Evolutionary conservation across 1,140 invertebrate genomes (phyloP).

Genomic region (Pseudomyrmex sp.): DNA sequence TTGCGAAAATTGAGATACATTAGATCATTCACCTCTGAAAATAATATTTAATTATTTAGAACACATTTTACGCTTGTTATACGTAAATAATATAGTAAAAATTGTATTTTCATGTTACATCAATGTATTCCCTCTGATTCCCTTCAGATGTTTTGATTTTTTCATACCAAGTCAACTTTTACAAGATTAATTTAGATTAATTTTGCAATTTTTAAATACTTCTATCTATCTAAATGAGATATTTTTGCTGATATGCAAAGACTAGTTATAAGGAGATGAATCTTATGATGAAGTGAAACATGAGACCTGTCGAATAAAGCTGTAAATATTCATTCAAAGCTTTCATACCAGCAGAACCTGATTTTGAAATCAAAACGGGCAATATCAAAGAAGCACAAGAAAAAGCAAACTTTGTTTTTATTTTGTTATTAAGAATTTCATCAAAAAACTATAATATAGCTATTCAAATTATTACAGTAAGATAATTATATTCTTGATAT

Average conservation of each 20-base stretch:
- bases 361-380: not conserved
- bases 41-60: not conserved
- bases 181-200: not conserved
- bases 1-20: slow-evolving; percentile 25
- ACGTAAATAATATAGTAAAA: not conserved
- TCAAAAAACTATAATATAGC: not conserved
- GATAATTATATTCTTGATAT: no score
- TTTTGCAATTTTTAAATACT: slow-evolving; percentile 17
- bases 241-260: not conserved
- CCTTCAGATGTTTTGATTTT: no score
- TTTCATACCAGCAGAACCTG: not conserved
- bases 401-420: not conserved
- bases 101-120: not conserved
- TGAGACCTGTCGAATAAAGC: not conserved
- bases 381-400: not conserved
- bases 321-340: slow-evolving; percentile 15
- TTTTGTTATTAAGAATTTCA: not conserved
- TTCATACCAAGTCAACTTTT: slow-evolving; percentile 53
- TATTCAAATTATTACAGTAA: not conserved
- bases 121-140: no score
- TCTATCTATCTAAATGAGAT: not conserved
- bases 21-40: not conserved
- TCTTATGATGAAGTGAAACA: not conserved
- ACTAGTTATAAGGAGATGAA: not conserved
- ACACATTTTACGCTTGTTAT: not conserved